Evolutionary conservation across 1,140 invertebrate species (phyloP).

Genomic region (Antheraea pernyi): DNA sequence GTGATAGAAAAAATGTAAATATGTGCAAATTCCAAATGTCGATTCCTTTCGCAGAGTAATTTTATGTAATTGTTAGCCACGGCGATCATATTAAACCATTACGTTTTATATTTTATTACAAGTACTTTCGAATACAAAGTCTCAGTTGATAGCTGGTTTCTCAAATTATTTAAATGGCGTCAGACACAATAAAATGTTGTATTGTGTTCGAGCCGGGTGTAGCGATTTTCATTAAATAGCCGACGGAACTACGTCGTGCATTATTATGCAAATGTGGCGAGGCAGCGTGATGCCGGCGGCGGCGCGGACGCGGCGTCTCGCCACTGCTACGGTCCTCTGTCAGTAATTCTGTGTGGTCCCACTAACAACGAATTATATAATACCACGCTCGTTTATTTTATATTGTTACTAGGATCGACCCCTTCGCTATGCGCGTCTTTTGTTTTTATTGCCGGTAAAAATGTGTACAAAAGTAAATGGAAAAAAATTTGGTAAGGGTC

Average conservation of each 20-base stretch:
- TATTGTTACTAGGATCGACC: too few species aligned
- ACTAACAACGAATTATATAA: background rate
- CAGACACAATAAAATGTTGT: conserved; percentile 3
- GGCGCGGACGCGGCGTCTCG: conserved; percentile 21
- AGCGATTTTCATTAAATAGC: conserved; percentile 56
- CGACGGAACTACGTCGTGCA: conserved; percentile 29
- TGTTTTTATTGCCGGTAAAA: too few species aligned
- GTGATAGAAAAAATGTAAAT: too few species aligned
- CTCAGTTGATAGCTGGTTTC: background rate
- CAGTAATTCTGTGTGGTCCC: background rate
- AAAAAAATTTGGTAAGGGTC: too few species aligned
- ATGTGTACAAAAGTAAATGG: too few species aligned
- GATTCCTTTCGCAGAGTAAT: too few species aligned
- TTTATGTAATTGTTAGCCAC: too few species aligned
- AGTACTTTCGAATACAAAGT: background rate
- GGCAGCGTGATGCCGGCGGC: conserved; percentile 29
- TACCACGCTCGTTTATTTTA: background rate
- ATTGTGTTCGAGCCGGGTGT: conserved; percentile 14
- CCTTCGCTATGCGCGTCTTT: too few species aligned
- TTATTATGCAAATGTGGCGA: conserved; percentile 42
- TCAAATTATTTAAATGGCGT: background rate
- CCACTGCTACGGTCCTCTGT: background rate
- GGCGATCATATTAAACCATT: too few species aligned
- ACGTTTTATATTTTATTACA: background rate
- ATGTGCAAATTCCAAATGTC: too few species aligned